phyloP scores from a whole-genome alignment of 2,113 vertebrate genomes.

The Fulmarus glacialis region DNA sequence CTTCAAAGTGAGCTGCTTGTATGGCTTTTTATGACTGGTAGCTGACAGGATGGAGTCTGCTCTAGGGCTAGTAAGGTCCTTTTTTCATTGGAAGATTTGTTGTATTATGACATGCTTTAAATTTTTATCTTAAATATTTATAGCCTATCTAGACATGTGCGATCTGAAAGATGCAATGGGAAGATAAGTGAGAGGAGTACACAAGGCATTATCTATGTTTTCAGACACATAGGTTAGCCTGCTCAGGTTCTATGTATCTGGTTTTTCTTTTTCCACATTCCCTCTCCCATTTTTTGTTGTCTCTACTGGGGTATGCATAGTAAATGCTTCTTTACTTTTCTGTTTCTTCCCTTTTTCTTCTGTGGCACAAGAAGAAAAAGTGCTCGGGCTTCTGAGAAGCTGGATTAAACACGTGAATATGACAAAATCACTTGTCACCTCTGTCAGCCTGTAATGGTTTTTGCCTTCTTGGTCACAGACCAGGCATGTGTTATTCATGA shows the following conservation, averaged over 20 bases:
- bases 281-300: neutral
- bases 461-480: conserved; percentile 27
- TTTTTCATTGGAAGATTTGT: neutral
- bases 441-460: neutral
- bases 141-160: neutral
- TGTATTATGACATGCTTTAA: conserved; percentile 13
- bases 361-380: neutral
- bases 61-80: neutral
- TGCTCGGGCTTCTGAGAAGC: neutral
- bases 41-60: conserved; percentile 24
- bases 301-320: neutral
- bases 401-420: neutral
- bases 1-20: conserved; percentile 25
- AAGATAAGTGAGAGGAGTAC: neutral
- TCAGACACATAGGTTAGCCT: neutral
- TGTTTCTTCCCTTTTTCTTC: neutral
- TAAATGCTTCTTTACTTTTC: neutral
- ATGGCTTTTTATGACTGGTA: neutral
- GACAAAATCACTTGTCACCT: conserved; percentile 20
- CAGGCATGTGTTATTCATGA: conserved; percentile 41
- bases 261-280: neutral
- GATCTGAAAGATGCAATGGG: neutral
- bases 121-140: conserved; percentile 59
- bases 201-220: neutral
- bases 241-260: neutral